Base-by-base conservation (phyloP, 2,888 invertebrate species). In the Drosophila suboccidentalis region DNA sequence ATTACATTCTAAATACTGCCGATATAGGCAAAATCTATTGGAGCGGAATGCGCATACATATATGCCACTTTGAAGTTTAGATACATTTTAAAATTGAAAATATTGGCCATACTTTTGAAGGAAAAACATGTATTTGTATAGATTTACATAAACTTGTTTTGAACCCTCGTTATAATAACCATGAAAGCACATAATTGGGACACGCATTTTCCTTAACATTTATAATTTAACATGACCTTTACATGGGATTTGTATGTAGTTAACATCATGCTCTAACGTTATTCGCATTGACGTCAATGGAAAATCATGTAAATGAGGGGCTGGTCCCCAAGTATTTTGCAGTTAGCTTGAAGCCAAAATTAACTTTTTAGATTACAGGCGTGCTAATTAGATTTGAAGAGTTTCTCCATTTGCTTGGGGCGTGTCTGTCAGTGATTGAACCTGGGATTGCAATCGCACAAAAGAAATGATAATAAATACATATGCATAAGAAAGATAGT, bases 341-440 rank as follows among this genome's bases (percentile, higher is more conserved):
- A 71, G 50, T 66, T 62, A 53, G 51, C 57, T 53, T 53, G 44
- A 43, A 49, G 34, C 41, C 41, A 44, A 22, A 22, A 43, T 61
- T 46, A 63, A 54, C 44, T 49, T 51, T 41, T 38, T 17, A 51
- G 39, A 54, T 19, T 54, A 19, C 26, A 22, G 39, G 32, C 57
- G 54, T 78, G 86, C 77, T 77, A 77, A 85, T 82, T 85, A 59
- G 43, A 41, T 74, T 80, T 74, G 47, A 85, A 63, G 80, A 29
- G 53, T 53, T 64, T 62, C 17, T 62, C 17, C 46, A 64, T 68
- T 66, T 47, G 54, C 47, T 22, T 34, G 41, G 62, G 71, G 81
- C 53, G 78, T 78, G 51, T 17, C 57, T 39, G 53, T 50, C 53
- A 55, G 75, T 57, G 62, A 78, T 78, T 84, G 62, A 80, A 59